These are phyloP conservation scores for Ictalurus furcatus DNA, from an alignment of 2,113 vertebrate genomes.

Conservation along the genomic window DNA sequence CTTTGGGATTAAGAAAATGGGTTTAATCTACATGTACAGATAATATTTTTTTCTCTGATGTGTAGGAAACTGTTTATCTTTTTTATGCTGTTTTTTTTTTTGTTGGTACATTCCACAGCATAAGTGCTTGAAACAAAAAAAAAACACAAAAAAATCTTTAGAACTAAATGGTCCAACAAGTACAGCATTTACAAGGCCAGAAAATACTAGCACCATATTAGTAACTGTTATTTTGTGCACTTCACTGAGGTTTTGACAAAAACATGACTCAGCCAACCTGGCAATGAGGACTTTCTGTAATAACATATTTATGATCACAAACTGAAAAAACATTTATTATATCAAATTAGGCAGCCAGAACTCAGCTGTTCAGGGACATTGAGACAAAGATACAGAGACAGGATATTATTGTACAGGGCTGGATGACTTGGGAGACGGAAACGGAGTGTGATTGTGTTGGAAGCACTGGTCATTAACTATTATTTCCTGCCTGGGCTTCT, in stretches of 20 bases:
- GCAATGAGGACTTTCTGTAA: conserved; percentile 2
- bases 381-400: conserved; percentile 48
- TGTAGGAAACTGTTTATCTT: neutral
- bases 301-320: neutral
- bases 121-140: neutral
- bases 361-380: conserved; percentile 1
- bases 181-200: neutral
- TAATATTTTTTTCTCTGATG: neutral
- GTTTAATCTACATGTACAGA: neutral
- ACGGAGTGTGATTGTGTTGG: conserved; percentile 64
- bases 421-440: conserved; percentile 61
- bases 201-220: neutral
- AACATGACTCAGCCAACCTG: neutral
- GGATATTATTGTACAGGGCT: conserved; percentile 58
- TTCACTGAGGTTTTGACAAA: conserved; percentile 1
- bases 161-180: conserved; percentile 49
- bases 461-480: conserved; percentile 71
- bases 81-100: conserved; percentile 30
- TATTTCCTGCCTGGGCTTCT: conserved; percentile 76
- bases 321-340: neutral
- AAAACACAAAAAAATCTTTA: neutral
- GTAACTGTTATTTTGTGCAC: neutral
- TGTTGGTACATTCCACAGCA: neutral
- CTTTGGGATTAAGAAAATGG: neutral
- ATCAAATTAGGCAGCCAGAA: conserved; percentile 1